Evolutionary conservation across 2,888 invertebrate genomes (phyloP).

Genomic region (Torymus auratus): DNA sequence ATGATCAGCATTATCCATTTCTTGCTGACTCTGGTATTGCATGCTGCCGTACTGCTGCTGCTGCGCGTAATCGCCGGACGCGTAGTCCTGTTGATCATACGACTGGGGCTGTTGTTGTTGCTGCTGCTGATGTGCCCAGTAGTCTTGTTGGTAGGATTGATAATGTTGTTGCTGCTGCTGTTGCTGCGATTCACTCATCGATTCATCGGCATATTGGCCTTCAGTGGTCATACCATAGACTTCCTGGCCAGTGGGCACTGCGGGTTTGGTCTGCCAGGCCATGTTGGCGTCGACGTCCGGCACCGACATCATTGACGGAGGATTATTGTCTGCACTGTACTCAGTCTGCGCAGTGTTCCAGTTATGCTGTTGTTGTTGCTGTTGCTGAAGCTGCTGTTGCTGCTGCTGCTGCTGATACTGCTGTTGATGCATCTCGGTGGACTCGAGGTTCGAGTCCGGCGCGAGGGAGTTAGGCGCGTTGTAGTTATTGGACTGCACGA

Average conservation of each 20-base stretch:
- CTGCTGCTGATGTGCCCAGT: slow-evolving; percentile 63
- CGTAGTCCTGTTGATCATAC: slow-evolving; percentile 64
- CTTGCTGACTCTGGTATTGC: slow-evolving; percentile 67
- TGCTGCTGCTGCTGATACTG: slow-evolving; percentile 64
- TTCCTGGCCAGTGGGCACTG: slow-evolving; percentile 65
- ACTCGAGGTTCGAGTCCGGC: slow-evolving; percentile 32
- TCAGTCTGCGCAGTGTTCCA: slow-evolving; percentile 64
- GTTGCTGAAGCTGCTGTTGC: not conserved
- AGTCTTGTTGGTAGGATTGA: slow-evolving; percentile 68
- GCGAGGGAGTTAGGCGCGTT: not conserved
- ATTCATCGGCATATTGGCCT: slow-evolving; percentile 64
- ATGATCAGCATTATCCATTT: slow-evolving; percentile 68
- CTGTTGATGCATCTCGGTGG: slow-evolving; percentile 48
- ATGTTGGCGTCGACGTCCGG: slow-evolving; percentile 64
- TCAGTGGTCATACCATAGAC: slow-evolving; percentile 61
- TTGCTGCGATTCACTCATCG: slow-evolving; percentile 58
- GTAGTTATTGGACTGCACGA: slow-evolving; percentile 66
- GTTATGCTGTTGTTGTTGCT: slow-evolving; percentile 65
- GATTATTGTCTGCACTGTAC: slow-evolving; percentile 62
- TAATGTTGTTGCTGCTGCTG: slow-evolving; percentile 66
- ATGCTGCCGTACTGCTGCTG: slow-evolving; percentile 68
- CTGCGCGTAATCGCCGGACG: slow-evolving; percentile 65
- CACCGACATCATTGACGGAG: slow-evolving; percentile 68
- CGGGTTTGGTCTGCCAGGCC: slow-evolving; percentile 70
- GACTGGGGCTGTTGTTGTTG: slow-evolving; percentile 70